Conservation (phyloP, 2,113 vertebrate species). For the Gymnorhina tibicen region DNA sequence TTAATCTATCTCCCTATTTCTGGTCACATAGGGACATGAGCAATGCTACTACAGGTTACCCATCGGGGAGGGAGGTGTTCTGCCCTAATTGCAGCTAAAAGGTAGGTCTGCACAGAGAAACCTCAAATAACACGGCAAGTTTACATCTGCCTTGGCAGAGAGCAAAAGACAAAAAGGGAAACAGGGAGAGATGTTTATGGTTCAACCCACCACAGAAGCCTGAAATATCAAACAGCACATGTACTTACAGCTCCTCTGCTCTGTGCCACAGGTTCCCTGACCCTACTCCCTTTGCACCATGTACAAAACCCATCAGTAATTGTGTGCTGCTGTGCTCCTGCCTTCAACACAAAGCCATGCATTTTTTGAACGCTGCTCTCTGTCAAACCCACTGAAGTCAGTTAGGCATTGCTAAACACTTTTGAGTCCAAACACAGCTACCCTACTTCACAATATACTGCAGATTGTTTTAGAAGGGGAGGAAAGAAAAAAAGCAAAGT, state of each 20-base stretch:
- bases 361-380: background rate
- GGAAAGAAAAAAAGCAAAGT: background rate
- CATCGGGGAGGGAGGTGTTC: background rate
- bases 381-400: background rate
- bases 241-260: background rate
- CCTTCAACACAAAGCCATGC: background rate
- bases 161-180: background rate
- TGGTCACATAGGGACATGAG: background rate
- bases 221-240: background rate
- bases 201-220: background rate
- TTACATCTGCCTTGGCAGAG: background rate
- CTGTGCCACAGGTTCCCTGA: background rate
- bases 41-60: background rate
- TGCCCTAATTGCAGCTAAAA: background rate
- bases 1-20: background rate
- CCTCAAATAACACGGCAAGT: background rate
- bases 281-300: background rate
- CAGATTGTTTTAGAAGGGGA: background rate
- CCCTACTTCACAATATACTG: background rate
- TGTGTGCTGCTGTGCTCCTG: background rate
- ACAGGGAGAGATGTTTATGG: background rate
- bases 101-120: background rate
- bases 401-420: background rate
- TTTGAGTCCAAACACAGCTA: background rate
- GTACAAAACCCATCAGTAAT: background rate